Base-by-base conservation (phyloP, 2,797 vertebrate species). In the Lepilemur ruficaudatus region DNA sequence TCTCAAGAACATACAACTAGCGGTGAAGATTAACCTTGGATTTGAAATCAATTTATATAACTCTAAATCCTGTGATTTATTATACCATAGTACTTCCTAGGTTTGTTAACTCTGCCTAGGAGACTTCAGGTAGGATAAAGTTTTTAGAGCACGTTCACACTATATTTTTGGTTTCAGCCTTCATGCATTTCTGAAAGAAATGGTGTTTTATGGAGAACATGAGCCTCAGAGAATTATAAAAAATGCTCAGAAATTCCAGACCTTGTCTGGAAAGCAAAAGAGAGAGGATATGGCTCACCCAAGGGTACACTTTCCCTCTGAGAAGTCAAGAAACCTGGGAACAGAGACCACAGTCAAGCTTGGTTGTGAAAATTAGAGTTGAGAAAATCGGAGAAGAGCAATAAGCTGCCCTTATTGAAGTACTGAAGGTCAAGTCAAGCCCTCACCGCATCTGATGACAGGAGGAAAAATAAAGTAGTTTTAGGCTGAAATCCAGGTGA, bases 401-500 rank as follows among this genome's bases (percentile, higher is more conserved):
- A 43, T 5, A 61, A 10, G n/a, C 43, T 32, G 43, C 17, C 84
- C 38, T 92, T 43, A 23, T 69, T 95, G 18, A 72, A 83, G 63
- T 4, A 50, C 8, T 20, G 43, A 82, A 95, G 81, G 67, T 97
- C 91, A 87, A 82, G 52, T 72, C 17, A 25, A 85, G 41, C 1
- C 57, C 81, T 91, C 30, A 13, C 2, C 48, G 8, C 59, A 65
- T 70, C 52, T 84, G 13, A 88, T 69, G 48, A 88, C 12, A 92
- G 57, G 17, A 30, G 8, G 1, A 14, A n/a, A 81, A 81, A 23
- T 79, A 78, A 87, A 72, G 13, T 7, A 73, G 30, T 32, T 50
- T 50, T 35, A 85, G 67, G 76, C 69, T 70, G 73, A 95, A 93
- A 93, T 52, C 91, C 79, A 61, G 41, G 43, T 48, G n/a, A 82